These are phyloP conservation scores for Panurus biarmicus DNA, from an alignment of 2,113 vertebrate species.

Conservation along the genomic window DNA sequence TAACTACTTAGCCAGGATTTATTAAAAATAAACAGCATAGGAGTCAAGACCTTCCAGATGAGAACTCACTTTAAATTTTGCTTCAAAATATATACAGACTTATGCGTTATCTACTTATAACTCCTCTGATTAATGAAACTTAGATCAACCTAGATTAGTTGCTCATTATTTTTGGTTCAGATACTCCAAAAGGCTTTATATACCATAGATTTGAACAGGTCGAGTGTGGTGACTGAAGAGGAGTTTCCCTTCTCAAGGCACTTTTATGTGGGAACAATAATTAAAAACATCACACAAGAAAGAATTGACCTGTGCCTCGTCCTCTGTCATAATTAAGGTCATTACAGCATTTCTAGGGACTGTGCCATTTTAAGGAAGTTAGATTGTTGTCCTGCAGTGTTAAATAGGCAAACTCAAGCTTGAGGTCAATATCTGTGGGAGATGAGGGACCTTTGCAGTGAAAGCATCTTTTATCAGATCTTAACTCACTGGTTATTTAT, in stretches of 20 bases:
- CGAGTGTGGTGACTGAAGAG: not conserved
- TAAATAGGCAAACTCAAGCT: not conserved
- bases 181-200: not conserved
- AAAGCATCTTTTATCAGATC: not conserved
- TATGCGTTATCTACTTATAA: not conserved
- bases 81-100: not conserved
- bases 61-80: not conserved
- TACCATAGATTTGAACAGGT: not conserved
- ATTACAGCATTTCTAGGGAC: not conserved
- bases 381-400: not conserved
- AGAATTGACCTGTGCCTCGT: not conserved
- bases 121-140: not conserved
- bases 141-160: not conserved
- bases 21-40: constrained; percentile 47
- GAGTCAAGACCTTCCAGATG: constrained; percentile 28
- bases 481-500: not conserved
- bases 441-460: not conserved
- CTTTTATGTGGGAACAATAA: not conserved
- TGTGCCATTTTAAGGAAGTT: not conserved
- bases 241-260: not conserved
- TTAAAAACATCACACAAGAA: not conserved
- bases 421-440: not conserved
- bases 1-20: constrained; percentile 49
- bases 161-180: not conserved
- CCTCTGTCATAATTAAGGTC: not conserved